Percentiles rank a stretch among this genome's conserved stretches.
phyloP scores from a whole-genome alignment of 2,888 invertebrate species.

The Acronicta leporina region DNA sequence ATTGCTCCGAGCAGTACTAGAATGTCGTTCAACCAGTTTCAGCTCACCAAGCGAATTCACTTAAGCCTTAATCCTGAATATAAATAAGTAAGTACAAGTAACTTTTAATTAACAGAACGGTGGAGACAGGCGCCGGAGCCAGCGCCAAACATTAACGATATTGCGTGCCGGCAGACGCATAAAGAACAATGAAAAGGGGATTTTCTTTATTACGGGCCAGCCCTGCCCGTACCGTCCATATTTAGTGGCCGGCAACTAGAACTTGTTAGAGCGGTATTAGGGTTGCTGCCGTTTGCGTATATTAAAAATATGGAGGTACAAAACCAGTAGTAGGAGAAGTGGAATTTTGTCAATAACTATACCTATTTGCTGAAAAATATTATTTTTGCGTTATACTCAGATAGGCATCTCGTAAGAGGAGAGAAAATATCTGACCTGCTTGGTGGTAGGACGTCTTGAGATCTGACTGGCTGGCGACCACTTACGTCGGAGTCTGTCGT shows the following conservation, averaged over 20 bases:
- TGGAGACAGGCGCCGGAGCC: conserved; percentile 44
- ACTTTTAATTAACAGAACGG: conserved; percentile 49
- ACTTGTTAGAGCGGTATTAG: conserved; percentile 37
- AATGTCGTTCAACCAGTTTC: conserved; percentile 1
- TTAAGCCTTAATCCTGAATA: conserved; percentile 30
- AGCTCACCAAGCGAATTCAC: conserved; percentile 3
- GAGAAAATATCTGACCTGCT: too few species aligned
- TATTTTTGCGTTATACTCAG: too few species aligned
- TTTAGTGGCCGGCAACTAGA: conserved; percentile 42
- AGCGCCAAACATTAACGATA: conserved; percentile 65
- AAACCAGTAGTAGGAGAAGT: background rate
- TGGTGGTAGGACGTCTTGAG: too few species aligned
- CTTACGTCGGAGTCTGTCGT: too few species aligned
- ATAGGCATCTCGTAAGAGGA: too few species aligned
- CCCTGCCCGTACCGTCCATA: conserved; percentile 47
- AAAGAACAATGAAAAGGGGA: conserved; percentile 79
- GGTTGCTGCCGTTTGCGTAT: conserved; percentile 20
- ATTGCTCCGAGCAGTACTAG: background rate
- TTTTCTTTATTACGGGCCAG: conserved; percentile 72
- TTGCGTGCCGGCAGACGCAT: conserved; percentile 77
- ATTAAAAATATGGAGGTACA: conserved; percentile 27
- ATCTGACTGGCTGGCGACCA: too few species aligned
- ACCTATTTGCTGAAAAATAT: too few species aligned
- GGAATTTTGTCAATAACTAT: background rate
- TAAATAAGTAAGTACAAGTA: conserved; percentile 40